Base-by-base conservation (phyloP, 2,113 vertebrate species). In the Alces alces region DNA sequence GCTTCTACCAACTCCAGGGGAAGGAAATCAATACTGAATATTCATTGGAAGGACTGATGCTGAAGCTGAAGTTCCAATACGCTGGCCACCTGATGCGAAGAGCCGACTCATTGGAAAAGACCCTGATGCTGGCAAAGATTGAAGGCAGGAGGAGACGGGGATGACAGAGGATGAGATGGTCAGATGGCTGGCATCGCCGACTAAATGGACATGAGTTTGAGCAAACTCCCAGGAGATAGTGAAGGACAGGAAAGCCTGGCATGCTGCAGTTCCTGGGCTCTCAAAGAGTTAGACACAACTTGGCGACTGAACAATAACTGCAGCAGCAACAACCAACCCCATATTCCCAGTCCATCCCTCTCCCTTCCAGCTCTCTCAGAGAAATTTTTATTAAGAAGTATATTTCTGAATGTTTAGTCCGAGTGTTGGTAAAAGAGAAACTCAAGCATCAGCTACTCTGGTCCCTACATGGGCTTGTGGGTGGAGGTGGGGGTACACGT, bases 401-500 rank as follows among this genome's bases (percentile, higher is more conserved):
- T 12, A 89, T 79, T 76, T 80, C 83, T 16, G 50, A 76, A 52
- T 36, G 5, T 39, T 50, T 87, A 55, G 33, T 86, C 66, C 10
- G n/a, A 83, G 43, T 19, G 15, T 30, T 27, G 28, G 50, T 36
- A 45, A 73, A 87, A 85, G 76, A 82, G 66, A 89, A 73, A 55
- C 4, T 0, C 47, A 15, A 93, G 36, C 17, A n/a, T 9, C n/a
- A 6, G 50, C 5, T 12, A 23, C 0, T 25, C 23, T n/a, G n/a
- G 8, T 13, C 23, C 84, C 10, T 17, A 13, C 3, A 0, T 1
- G 19, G 19, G 43, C 10, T 13, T 13, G 1, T 30, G 52, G 50
- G 28, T 43, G 33, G n/a, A 55, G 17, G 8, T 6, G 12, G 55
- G 61, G 21, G 8, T 6, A 21, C n/a, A 21, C 0, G 0, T 9